Conservation (phyloP, 2,797 vertebrate genomes). For the Eulemur rubriventer region DNA sequence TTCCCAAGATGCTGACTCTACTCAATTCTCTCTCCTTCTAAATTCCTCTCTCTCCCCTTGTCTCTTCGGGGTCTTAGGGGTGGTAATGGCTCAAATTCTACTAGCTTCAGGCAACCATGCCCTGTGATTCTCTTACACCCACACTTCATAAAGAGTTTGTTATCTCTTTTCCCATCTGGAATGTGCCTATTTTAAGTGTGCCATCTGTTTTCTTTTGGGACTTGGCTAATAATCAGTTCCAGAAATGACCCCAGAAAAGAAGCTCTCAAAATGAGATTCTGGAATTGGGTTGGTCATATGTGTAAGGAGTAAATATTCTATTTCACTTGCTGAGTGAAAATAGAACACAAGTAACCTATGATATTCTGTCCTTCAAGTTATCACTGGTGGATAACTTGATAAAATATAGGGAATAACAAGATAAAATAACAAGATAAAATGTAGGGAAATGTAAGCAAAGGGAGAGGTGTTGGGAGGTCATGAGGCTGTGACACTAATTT, state of each 20-base stretch:
- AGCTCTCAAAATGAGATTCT: neutral
- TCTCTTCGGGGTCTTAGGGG: neutral
- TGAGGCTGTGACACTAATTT: neutral
- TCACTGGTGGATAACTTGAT: neutral
- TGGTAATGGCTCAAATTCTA: neutral
- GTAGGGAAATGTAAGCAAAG: neutral
- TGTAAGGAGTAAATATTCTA: neutral
- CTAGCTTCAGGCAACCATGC: neutral
- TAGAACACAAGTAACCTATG: neutral
- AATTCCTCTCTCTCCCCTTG: neutral
- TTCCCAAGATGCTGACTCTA: neutral
- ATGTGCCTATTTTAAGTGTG: neutral
- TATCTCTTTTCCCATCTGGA: conserved; percentile 5
- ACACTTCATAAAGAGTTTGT: neutral
- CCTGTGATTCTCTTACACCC: neutral
- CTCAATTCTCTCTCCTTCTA: neutral
- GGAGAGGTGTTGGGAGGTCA: neutral
- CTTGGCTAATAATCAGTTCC: conserved; percentile 7
- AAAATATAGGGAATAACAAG: neutral
- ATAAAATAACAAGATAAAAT: neutral
- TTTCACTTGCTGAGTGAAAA: neutral
- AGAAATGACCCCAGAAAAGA: neutral
- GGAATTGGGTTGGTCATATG: neutral
- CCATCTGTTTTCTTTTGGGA: conserved; percentile 28
- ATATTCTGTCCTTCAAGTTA: neutral